A percentile compares a stretch with the other conserved stretches of the same genome.
Conservation (phyloP, 2,797 vertebrate genomes). For the Valencia hispanica region DNA sequence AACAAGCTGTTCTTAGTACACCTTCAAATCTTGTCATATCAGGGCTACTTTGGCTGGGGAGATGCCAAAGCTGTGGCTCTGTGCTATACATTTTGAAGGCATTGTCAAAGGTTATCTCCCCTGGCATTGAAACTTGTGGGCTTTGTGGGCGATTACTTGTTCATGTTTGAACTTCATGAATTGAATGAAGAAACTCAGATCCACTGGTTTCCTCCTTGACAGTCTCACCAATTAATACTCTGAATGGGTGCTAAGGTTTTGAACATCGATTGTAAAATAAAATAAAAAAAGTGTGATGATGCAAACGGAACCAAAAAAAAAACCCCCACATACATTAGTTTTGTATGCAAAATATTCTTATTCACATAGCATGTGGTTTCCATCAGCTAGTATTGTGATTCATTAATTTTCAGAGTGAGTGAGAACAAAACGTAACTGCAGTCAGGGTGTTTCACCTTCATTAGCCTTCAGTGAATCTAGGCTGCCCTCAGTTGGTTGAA, state of each 20-base stretch:
- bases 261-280: not conserved
- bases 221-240: not conserved
- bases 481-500: not conserved
- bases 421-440: not conserved
- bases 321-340: not conserved
- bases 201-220: not conserved
- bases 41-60: slow-evolving; percentile 20
- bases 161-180: slow-evolving; percentile 22
- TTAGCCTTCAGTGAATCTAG: not conserved
- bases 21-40: slow-evolving; percentile 46
- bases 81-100: slow-evolving; percentile 14
- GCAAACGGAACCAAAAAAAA: not conserved
- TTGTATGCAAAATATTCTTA: not conserved
- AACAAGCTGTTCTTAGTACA: slow-evolving; percentile 57
- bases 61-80: slow-evolving; percentile 7
- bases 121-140: slow-evolving; percentile 27
- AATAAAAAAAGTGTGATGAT: not conserved
- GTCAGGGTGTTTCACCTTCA: not conserved
- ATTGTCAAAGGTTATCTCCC: slow-evolving; percentile 12
- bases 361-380: not conserved
- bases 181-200: slow-evolving; percentile 7
- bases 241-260: not conserved
- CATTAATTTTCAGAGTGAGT: not conserved
- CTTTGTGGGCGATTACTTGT: slow-evolving; percentile 20
- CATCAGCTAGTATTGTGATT: not conserved